phyloP scores from a whole-genome alignment of 2,888 invertebrate genomes.

The Platynereis dumerilii region DNA sequence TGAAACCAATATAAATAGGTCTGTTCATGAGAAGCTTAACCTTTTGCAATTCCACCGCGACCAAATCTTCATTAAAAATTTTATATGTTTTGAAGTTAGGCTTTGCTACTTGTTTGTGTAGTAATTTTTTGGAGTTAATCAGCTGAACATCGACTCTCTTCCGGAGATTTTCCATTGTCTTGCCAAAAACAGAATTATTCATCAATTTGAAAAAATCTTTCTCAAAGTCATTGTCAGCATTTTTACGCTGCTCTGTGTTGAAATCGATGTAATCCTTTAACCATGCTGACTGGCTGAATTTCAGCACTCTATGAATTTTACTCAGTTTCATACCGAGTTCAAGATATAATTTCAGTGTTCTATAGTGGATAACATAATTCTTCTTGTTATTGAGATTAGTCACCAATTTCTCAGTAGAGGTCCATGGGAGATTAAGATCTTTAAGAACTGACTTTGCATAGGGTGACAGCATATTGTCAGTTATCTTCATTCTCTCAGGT shows the following conservation, averaged over 20 bases:
- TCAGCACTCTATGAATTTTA: too few species aligned
- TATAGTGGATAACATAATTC: background rate
- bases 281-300: too few species aligned
- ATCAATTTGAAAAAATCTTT: conserved; percentile 50
- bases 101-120: conserved; percentile 15
- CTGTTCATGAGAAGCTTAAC: background rate
- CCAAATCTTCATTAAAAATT: conserved; percentile 56
- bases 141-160: conserved; percentile 57
- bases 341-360: background rate
- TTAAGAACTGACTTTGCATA: background rate
- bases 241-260: conserved; percentile 42
- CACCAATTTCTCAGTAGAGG: background rate
- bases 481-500: conserved; percentile 36
- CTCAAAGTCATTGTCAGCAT: conserved; percentile 52
- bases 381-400: background rate
- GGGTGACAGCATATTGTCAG: background rate
- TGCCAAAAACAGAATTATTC: conserved; percentile 56
- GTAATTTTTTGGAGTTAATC: conserved; percentile 10
- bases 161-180: conserved; percentile 63
- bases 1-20: conserved; percentile 61
- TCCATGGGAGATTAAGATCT: too few species aligned
- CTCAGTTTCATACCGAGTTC: conserved; percentile 26
- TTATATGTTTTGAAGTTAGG: conserved; percentile 30
- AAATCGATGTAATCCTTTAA: conserved; percentile 46
- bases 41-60: conserved; percentile 48